Evolutionary conservation across 2,113 vertebrate species (phyloP).

Genomic region (Rhizomys pruinosus): DNA sequence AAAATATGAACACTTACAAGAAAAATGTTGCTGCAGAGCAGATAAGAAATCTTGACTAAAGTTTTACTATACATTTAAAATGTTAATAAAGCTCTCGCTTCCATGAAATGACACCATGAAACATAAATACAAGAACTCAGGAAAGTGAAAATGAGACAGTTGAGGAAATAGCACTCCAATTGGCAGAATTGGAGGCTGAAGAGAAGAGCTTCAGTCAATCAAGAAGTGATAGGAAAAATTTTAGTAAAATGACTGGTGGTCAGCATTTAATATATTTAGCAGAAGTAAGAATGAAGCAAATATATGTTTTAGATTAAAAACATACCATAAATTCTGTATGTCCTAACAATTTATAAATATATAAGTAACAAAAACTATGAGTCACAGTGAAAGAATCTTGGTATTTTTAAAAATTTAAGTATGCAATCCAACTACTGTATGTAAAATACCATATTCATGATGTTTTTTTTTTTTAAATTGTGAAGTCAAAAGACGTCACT

Average conservation of each 20-base stretch:
- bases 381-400: not conserved
- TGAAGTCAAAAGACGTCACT: not conserved
- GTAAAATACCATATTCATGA: not conserved
- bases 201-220: not conserved
- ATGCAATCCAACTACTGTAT: not conserved
- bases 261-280: not conserved
- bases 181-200: conserved; percentile 7
- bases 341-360: not conserved
- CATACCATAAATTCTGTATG: not conserved
- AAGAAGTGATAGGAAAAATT: not conserved
- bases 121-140: conserved; percentile 22
- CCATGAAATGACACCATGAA: not conserved
- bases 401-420: not conserved
- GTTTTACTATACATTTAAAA: conserved; percentile 40
- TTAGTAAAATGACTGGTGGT: not conserved
- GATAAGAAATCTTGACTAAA: conserved; percentile 1
- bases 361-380: not conserved
- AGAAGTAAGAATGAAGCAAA: not conserved
- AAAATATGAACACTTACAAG: not conserved
- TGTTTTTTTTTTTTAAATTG: not conserved
- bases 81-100: not conserved
- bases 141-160: not conserved
- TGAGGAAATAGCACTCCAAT: not conserved
- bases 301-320: conserved; percentile 19
- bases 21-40: not conserved